Percentiles rank a stretch among this genome's conserved stretches.
Evolutionary conservation across 2,113 vertebrate genomes (phyloP).

Genomic region (Hystrix cristata): DNA sequence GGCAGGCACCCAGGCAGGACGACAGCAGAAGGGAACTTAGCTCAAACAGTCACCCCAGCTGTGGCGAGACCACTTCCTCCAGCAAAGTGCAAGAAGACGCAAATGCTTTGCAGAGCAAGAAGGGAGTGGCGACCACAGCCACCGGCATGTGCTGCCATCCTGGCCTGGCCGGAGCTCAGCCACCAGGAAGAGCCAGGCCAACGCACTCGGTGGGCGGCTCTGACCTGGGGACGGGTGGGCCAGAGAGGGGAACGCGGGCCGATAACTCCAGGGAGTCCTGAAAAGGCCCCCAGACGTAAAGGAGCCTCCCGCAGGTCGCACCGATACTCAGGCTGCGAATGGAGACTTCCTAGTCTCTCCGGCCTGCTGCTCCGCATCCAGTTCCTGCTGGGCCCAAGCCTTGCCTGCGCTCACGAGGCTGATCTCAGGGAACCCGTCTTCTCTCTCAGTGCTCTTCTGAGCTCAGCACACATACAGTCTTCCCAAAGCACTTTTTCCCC

Average conservation of each 20-base stretch:
- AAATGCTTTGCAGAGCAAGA: slow-evolving; percentile 56
- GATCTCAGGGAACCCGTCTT: neutral
- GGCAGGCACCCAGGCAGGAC: slow-evolving; percentile 43
- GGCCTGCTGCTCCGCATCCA: neutral
- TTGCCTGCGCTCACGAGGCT: neutral
- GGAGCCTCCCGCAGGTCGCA: neutral
- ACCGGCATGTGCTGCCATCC: neutral
- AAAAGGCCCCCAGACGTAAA: neutral
- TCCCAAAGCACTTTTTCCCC: neutral
- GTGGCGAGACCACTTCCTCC: slow-evolving; percentile 84
- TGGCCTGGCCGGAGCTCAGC: neutral
- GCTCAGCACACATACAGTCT: neutral
- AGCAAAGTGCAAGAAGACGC: slow-evolving; percentile 22
- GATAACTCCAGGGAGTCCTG: neutral
- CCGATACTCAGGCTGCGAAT: neutral
- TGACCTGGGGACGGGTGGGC: neutral
- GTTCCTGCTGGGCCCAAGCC: neutral
- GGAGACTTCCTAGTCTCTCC: neutral
- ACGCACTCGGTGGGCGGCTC: neutral
- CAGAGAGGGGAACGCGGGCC: neutral
- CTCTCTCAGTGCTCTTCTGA: neutral
- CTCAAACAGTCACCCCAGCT: slow-evolving; percentile 79
- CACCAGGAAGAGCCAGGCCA: neutral
- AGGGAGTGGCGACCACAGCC: neutral
- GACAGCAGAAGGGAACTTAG: slow-evolving; percentile 74